Evolutionary conservation across 1,140 invertebrate species (phyloP), one percentile per base, ranked within the genome.

Genomic region (Pachypsylla venusta): DNA sequence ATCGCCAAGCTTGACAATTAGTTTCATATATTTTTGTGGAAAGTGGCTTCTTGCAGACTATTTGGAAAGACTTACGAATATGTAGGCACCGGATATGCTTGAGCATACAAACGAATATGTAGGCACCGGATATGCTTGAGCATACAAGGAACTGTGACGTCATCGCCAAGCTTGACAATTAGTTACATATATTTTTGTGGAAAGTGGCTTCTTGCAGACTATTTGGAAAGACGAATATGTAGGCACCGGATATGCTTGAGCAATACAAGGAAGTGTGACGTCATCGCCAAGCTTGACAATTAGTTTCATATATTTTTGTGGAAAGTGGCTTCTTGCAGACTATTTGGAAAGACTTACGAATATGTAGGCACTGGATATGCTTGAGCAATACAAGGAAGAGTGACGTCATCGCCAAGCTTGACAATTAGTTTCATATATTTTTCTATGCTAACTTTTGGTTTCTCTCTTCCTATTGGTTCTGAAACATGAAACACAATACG

Each of bases 341-440:
- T n/a, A n/a, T n/a, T n/a, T n/a, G n/a, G n/a, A n/a, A n/a, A n/a
- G n/a, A 69, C 71, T 74, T 73, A 83, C 79, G 81, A 82, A 71
- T 85, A 87, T 57, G 74, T 79, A 39, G 85, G 85, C 26, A 85
- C 78, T 2, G 85, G 85, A 77, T 81, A 81, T 53, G 83, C 85
- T 71, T 86, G 83, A 40, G 84, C 84, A 5, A 81, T 79, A 70
- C 85, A 87, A 13, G 84, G 80, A 63, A 87, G 70, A 58, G 78
- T 80, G 56, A 84, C 79, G 66, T 83, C 79, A 58, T 83, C 82
- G 25, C 84, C 85, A 56, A 81, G 73, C 60, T 77, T 76, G 7
- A 48, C 42, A 4, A 22, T 48, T n/a, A 48, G 42, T 22, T 48
- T 48, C 42, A 48, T 78, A 67, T 82, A 79, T 64, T 81, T 79